Conservation (phyloP, 2,888 invertebrate species). For the Alcis repandata region DNA sequence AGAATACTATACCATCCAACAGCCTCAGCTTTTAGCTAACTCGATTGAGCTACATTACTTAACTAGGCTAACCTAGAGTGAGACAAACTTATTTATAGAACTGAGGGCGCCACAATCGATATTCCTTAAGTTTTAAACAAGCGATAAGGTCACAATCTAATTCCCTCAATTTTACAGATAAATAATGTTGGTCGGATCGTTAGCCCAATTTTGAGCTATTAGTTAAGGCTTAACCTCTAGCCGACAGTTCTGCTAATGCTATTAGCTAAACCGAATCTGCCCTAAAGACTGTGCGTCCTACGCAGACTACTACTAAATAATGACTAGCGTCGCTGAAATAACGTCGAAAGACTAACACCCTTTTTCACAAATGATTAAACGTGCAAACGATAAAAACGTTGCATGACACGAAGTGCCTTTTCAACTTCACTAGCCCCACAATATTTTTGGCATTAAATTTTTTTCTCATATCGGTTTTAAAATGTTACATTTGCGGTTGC, state of each 20-base stretch:
- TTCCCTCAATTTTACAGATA: not conserved
- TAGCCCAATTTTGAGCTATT: conserved; percentile 37
- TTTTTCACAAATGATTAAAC: conserved; percentile 6
- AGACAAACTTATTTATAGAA: not conserved
- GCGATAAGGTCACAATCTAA: not conserved
- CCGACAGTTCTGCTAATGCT: conserved; percentile 27
- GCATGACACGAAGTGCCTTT: no score
- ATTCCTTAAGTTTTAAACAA: not conserved
- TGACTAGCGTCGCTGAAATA: conserved; percentile 64
- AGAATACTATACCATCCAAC: conserved; percentile 3
- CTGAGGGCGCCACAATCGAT: not conserved
- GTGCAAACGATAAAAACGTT: no score
- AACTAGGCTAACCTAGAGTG: not conserved
- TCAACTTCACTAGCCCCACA: no score
- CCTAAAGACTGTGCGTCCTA: conserved; percentile 62
- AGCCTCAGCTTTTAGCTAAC: conserved; percentile 28
- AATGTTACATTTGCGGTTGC: no score
- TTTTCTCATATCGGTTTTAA: no score
- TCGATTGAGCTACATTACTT: conserved; percentile 18
- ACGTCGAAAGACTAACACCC: conserved; percentile 19
- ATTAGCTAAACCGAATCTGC: conserved; percentile 41
- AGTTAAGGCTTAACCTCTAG: conserved; percentile 31
- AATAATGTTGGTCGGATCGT: not conserved
- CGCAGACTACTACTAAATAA: conserved; percentile 57
- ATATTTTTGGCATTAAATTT: no score